Percentiles rank a stretch among this genome's conserved stretches.
phyloP scores from a whole-genome alignment of 2,113 vertebrate species.

The Calypte anna region DNA sequence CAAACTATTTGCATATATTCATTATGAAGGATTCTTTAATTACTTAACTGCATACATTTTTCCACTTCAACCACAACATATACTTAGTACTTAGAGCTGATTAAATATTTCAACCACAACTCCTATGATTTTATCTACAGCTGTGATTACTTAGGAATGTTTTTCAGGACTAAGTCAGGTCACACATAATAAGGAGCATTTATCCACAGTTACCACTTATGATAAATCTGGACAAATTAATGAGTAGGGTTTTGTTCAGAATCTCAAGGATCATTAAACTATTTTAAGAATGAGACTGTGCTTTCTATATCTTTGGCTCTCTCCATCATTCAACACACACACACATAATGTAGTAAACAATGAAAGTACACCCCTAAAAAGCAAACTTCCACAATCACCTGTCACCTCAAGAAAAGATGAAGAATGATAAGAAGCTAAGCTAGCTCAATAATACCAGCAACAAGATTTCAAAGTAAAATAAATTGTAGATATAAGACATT shows the following conservation, averaged over 20 bases:
- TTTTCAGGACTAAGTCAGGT: constrained; percentile 1
- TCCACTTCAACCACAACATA: constrained; percentile 29
- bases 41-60: constrained; percentile 62
- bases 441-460: not conserved
- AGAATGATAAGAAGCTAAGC: not conserved
- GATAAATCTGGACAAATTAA: not conserved
- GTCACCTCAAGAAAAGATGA: not conserved
- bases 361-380: not conserved
- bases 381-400: accelerated
- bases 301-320: not conserved
- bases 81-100: constrained; percentile 26
- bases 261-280: not conserved
- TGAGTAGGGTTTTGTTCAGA: not conserved
- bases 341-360: not conserved
- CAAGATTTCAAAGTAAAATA: not conserved
- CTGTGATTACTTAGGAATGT: constrained; percentile 15
- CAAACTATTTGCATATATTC: constrained; percentile 11
- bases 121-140: constrained; percentile 34
- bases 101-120: constrained; percentile 36
- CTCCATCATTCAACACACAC: not conserved
- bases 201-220: not conserved
- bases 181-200: not conserved
- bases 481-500: not conserved
- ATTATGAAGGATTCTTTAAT: constrained; percentile 48
- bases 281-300: not conserved